Base-by-base conservation (phyloP, 2,888 invertebrate species). In the Acholoe squamosa region DNA sequence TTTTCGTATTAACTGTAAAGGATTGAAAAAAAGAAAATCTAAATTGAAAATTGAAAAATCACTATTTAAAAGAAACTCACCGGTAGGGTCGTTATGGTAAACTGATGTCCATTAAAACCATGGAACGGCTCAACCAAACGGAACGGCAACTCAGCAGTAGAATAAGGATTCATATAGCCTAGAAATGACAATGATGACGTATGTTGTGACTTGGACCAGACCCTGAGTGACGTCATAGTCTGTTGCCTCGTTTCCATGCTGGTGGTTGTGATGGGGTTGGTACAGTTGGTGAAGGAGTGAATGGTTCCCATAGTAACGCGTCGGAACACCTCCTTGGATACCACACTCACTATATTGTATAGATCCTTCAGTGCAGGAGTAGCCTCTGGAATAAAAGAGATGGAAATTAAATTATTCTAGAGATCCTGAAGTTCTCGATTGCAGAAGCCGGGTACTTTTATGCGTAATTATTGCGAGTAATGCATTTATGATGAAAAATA, bases 211-310 rank as follows among this genome's bases (percentile, higher is more conserved):
- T 34, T 80, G 0, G 12, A 34, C 80, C 80, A 80, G 16, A 80
- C 43, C n/a, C 80, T 80, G 0, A 80, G 80, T 80, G 80, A 80
- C 80, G 80, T 80, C 80, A 80, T 80, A 14, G 1, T n/a, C 10
- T 43, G 19, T 16, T 34, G 43, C 33, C 22, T 80, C 34, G 33
- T 25, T n/a, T 1, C 43, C n/a, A 34, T 10, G 34, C n/a, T 34
- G 14, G 5, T 33, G 43, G 43, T 0, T 0, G 34, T 43, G 33
- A 43, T 33, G 14, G 33, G 19, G 1, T 3, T 28, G 34, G 19
- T 16, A 43, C 80, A 80, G 80, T 80, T 43, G 33, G 33, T 80
- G 80, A 80, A n/a, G 34, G 16, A 16, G 19, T 0, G 1, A 0
- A 22, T 1, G 0, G 80, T 16, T 16, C 34, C 43, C 19, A 16